Evolutionary conservation across 1,140 invertebrate species (phyloP), one percentile per base, ranked within the genome.

Genomic region (Papilio helenus): DNA sequence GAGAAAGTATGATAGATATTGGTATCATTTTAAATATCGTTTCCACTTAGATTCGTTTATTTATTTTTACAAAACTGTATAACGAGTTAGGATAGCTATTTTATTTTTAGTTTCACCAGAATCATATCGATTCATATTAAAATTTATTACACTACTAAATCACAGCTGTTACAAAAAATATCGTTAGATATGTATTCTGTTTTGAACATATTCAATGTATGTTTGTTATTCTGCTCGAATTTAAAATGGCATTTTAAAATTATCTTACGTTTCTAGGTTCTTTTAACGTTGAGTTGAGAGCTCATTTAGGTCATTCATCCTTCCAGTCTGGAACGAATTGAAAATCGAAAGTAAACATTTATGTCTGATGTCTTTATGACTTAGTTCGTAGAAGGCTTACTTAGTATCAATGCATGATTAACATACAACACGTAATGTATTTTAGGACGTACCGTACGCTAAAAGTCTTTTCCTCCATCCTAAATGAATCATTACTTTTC

Each of bases 401-500:
- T 18, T 18, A n/a, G n/a, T 49, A 18, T 16, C 46, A 49, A 49
- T 49, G 16, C 16, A 49, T 5, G 3, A 4, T 12, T 16, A 46
- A 16, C 46, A 4, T 49, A 18, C 46, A 16, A 4, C 16, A 49
- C 1, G 14, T 49, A 18, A 5, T 4, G 16, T 7, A 18, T 5
- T 18, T 49, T 49, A 16, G 46, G 16, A 49, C 34, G 7, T 8
- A 39, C 34, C 5, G 46, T 49, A 49, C 14, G 16, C 46, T 18
- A 5, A 49, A 49, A 49, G 46, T 26, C 23, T 61, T 58, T 29
- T 39, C 23, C 23, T 61, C 1, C 10, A 26, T 14, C 5, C 44
- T 14, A 46, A 46, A 29, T 68, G 26, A 29, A 76, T 58, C 29
- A 29, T 58, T 74, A 76, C 58, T 76, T 58, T 58, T 34, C 29